Base-by-base conservation (phyloP, 2,797 vertebrate species). In the Delichon dasypus region DNA sequence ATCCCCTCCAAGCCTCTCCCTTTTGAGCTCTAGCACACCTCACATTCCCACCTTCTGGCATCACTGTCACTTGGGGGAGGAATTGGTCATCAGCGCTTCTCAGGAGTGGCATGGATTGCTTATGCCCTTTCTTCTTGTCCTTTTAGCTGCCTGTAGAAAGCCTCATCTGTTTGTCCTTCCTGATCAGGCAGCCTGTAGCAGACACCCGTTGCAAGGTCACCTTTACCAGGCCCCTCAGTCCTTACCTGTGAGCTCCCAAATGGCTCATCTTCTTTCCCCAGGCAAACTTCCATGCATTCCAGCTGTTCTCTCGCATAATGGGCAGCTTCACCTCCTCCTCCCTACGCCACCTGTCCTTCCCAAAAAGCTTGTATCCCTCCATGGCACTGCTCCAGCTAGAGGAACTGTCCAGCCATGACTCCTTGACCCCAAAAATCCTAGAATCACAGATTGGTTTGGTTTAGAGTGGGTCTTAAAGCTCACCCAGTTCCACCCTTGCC, bases 321-420 rank as follows among this genome's bases (percentile, higher is more conserved):
- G 36, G 29, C 19, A 76, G 1, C 26, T 68, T 58, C 4, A 65
- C 5, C 20, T 53, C 18, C 16, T 80, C 0, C 0, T 65, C 21
- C 10, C 19, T 26, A 17, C 27, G 16, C 21, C 8, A 5, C 21
- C 30, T 50, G 21, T 65, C 13, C 50, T 42, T 30, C 30, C 20
- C 30, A 17, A 30, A 57, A 50, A 26, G 21, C 30, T 11, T 53
- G 5, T 61, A 3, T 16, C 27, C 19, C 13, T 68, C 38, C 18
- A 7, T 20, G 29, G 60, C 27, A 44, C 6, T 25, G 4, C 25
- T 79, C 13, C 8, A 42, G 11, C 30, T 60, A 7, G 22, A 36
- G 70, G 55, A 93, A 2, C 65, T 45, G 44, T 65, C 11, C 4
- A 5, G 11, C 42, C 15, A 4, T 32, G 16, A 55, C 25, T 68